Base-by-base conservation (phyloP, 2,888 invertebrate genomes). In the Pomacea canaliculata region DNA sequence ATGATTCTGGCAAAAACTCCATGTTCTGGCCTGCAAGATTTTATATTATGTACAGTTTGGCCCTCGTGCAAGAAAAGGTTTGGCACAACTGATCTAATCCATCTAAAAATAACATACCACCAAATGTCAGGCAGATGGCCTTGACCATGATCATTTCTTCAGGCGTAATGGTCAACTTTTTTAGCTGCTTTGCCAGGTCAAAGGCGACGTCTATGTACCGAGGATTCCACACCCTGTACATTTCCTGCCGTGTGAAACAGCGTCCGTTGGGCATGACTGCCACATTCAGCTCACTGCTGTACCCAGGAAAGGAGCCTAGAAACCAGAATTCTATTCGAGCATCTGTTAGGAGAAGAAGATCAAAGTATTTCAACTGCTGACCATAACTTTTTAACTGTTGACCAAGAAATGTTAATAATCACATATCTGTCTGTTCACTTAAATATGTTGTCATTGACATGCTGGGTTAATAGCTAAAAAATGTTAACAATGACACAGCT, bases 251-350 rank as follows among this genome's bases (percentile, higher is more conserved):
- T 46, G 85, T 84, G 63, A 82, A 83, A n/a, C 82, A 80, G 5
- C 80, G 80, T 27, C 84, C 85, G 7, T 80, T 79, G 8, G 84
- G 83, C 23, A 83, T 84, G 0, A 81, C 80, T 12, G 81, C 82
- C 19, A 89, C 83, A 13, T 79, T 76, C 10, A 86, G 77, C 10
- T 87, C 85, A 0, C 66, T 46, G 79, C 85, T 86, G 72, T 88
- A 81, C 48, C 87, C 85, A 59, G 83, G 82, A 80, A 84, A 85
- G 37, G 83, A 83, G 16, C 87, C 84, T 46, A 88, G 76, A 78
- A 87, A 83, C 86, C 87, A 88, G 66, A 85, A 82, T 76, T 89
- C 89, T 79, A 88, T 88, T 67, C 89, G 79, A 3, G 88, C 85
- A 65, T 78, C 89, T 89, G 83, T 2, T 83, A 79, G 12, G 48